Conservation (phyloP, 2,888 invertebrate species). For the Encarsia formosa region DNA sequence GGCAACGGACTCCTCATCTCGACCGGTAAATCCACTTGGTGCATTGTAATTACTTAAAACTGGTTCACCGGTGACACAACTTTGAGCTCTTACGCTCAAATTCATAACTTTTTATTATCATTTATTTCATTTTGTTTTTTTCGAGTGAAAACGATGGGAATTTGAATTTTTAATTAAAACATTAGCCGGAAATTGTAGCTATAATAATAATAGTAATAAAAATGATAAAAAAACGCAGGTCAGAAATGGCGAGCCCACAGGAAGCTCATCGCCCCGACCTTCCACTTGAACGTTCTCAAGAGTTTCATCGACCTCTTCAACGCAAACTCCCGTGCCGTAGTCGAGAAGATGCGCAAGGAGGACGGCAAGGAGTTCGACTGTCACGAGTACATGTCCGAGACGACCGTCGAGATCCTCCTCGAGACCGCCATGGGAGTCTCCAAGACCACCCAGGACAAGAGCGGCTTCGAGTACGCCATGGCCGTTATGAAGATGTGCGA, state of each 20-base stretch:
- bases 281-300: slow-evolving; percentile 82
- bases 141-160: too few relatives aligned
- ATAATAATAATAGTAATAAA: too few relatives aligned
- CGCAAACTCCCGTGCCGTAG: slow-evolving; percentile 72
- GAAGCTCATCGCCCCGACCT: slow-evolving; percentile 82
- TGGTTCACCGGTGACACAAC: too few relatives aligned
- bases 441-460: slow-evolving; percentile 74
- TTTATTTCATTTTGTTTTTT: too few relatives aligned
- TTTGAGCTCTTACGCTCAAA: too few relatives aligned
- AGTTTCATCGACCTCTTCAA: slow-evolving; percentile 83
- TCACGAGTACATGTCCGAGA: slow-evolving; percentile 81
- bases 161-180: too few relatives aligned
- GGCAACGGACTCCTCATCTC: slow-evolving; percentile 79
- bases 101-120: too few relatives aligned
- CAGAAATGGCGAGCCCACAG: slow-evolving; percentile 82
- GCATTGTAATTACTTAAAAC: too few relatives aligned
- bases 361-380: slow-evolving; percentile 66
- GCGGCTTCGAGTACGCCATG: slow-evolving; percentile 80
- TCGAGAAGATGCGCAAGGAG: slow-evolving; percentile 69
- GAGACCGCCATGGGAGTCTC: slow-evolving; percentile 89
- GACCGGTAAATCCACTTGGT: slow-evolving; percentile 59
- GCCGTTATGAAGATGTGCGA: slow-evolving; percentile 89
- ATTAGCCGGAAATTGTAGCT: too few relatives aligned
- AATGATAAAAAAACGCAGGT: too few relatives aligned
- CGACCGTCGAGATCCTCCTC: slow-evolving; percentile 76